These are phyloP conservation scores for Lepisosteus osseus DNA, from an alignment of 2,113 vertebrate genomes.

Conservation along the genomic window DNA sequence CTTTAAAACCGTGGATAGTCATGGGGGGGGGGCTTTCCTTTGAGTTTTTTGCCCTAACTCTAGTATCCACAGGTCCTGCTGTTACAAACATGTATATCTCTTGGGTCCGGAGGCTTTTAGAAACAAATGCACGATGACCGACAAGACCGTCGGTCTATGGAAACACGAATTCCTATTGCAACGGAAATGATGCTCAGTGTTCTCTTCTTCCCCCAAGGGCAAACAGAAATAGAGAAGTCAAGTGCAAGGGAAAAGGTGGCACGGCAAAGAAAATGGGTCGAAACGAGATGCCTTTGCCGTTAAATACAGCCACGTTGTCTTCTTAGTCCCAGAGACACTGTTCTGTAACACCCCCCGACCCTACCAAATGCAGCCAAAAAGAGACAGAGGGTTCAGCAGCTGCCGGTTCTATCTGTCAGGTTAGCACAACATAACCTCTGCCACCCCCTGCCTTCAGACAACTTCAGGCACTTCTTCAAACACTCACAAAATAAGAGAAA, in stretches of 20 bases:
- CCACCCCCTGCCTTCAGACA: too few relatives aligned
- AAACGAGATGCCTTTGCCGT: background rate
- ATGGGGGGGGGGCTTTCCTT: too few relatives aligned
- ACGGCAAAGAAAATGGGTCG: constrained; percentile 3
- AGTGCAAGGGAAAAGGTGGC: constrained; percentile 25
- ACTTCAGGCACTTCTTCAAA: background rate
- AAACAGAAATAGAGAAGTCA: constrained; percentile 8
- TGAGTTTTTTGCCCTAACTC: too few relatives aligned
- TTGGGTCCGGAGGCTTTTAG: background rate
- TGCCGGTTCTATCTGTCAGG: too few relatives aligned
- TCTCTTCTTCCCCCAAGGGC: constrained; percentile 9
- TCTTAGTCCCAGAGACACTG: too few relatives aligned
- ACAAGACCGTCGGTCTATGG: background rate
- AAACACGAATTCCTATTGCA: background rate
- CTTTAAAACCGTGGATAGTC: too few relatives aligned
- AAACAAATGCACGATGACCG: constrained; percentile 30
- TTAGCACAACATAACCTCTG: too few relatives aligned
- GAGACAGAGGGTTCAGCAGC: background rate
- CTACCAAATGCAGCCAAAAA: too few relatives aligned
- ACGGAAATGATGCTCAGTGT: background rate
- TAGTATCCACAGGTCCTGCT: too few relatives aligned
- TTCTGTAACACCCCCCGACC: too few relatives aligned
- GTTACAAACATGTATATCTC: too few relatives aligned
- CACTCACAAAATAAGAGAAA: background rate
- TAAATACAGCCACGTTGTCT: constrained; percentile 1